Base-by-base conservation (phyloP, 2,113 vertebrate species). In the Meriones unguiculatus region DNA sequence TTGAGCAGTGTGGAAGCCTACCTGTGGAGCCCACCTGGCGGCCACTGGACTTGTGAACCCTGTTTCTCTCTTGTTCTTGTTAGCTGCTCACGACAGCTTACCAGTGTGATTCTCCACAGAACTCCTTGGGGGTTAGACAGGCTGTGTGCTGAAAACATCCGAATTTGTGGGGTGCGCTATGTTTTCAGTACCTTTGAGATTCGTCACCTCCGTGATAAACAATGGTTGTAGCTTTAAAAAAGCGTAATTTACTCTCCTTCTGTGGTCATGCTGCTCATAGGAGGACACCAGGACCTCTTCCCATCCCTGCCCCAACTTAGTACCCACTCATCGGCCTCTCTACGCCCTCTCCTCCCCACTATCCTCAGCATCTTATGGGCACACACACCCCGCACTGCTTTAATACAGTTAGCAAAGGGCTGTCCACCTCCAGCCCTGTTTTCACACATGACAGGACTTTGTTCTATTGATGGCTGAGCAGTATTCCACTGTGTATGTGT, bases 11-110 rank as follows among this genome's bases (percentile, higher is more conserved):
- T 84, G 35, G 72, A 88, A 91, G 93, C 67, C n/a, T 84, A 24
- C 18, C 17, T 65, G n/a, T 12, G 67, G 46, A 91, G 89, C 94
- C 95, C 89, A 13, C 80, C 87, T 85, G 82, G 46, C 25, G 24
- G 50, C 70, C 30, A 57, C 20, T 85, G 87, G 65, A 2, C 84
- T 89, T 10, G 50, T 93, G 38, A 30, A 95, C 94, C 64, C 50
- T 4, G 0, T 90, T 87, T 80, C 14, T 15, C n/a, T 46, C n/a
- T 11, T 70, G 87, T 32, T 84, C 30, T 90, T 69, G 28, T 82
- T 88, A 72, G 20, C 93, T 97, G 35, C 77, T 87, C 94, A 18
- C 86, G 67, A 62, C 65, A 30, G 28, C 82, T 0, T 50, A 75
- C 73, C 94, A 18, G 2, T 59, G 77, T 64, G n/a, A n/a, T 41